Evolutionary conservation across 2,888 invertebrate species (phyloP).

Genomic region (Caenorhabditis sinica): DNA sequence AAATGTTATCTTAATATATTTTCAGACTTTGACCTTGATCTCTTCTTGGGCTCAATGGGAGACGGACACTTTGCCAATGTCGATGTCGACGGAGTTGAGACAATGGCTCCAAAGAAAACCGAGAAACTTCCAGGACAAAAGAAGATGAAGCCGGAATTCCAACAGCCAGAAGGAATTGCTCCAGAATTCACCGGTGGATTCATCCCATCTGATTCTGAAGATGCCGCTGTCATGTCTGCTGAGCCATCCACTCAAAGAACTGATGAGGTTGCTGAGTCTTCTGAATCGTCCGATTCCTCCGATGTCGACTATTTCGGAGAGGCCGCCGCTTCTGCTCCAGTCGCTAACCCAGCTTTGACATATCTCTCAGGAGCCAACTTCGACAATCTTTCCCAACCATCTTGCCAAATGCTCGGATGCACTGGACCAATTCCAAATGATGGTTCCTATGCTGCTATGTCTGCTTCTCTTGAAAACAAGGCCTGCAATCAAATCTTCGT

Average conservation of each 20-base stretch:
- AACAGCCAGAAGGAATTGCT: constrained; percentile 55
- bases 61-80: constrained; percentile 69
- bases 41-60: constrained; percentile 54
- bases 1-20: background rate
- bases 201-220: constrained; percentile 30
- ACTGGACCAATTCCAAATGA: constrained; percentile 81
- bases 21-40: constrained; percentile 47
- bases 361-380: constrained; percentile 78
- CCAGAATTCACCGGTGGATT: constrained; percentile 65
- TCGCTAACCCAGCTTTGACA: constrained; percentile 79
- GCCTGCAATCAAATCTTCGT: constrained; percentile 79
- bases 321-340: constrained; percentile 58
- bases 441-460: constrained; percentile 72
- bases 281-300: constrained; percentile 47
- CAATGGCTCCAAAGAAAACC: constrained; percentile 64
- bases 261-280: constrained; percentile 30
- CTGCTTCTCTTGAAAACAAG: constrained; percentile 52
- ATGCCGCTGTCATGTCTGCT: constrained; percentile 44
- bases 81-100: constrained; percentile 69
- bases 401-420: constrained; percentile 80
- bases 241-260: constrained; percentile 52
- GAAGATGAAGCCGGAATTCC: constrained; percentile 58
- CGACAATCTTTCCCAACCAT: constrained; percentile 76
- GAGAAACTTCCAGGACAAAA: constrained; percentile 68
- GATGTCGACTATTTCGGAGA: constrained; percentile 66